A percentile compares a stretch with the other conserved stretches of the same genome.
phyloP scores from a whole-genome alignment of 2,797 vertebrate genomes.

The Sebastes minor region DNA sequence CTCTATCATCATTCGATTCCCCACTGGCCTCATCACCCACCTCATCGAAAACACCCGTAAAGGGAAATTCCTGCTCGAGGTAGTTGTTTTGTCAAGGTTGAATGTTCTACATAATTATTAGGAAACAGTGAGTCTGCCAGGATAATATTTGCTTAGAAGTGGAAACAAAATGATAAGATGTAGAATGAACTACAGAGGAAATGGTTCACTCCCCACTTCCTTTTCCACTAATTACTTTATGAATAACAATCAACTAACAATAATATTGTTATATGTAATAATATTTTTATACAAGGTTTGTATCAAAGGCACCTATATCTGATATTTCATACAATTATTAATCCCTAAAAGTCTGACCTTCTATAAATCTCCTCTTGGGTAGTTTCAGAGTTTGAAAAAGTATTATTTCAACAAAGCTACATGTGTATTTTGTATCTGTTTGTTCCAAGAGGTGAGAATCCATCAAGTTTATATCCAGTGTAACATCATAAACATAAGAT shows the following conservation, averaged over 20 bases:
- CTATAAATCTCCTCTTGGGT: background rate
- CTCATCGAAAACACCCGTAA: slow-evolving; percentile 81
- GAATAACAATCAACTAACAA: background rate
- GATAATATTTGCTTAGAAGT: background rate
- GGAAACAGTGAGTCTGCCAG: background rate
- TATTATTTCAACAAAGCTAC: background rate
- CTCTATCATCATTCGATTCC: slow-evolving; percentile 85
- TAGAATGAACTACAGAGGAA: background rate
- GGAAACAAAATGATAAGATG: background rate
- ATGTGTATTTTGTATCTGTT: background rate
- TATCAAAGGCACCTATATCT: background rate
- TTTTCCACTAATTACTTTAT: background rate
- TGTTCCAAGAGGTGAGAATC: background rate
- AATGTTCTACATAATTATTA: background rate
- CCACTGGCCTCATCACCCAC: slow-evolving; percentile 85
- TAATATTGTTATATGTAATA: background rate
- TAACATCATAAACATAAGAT: background rate
- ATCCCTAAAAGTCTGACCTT: background rate
- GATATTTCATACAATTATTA: background rate
- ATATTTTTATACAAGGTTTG: background rate
- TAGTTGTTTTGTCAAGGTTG: slow-evolving; percentile 44
- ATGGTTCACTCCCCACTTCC: background rate
- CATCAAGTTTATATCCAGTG: background rate
- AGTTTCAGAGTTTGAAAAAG: background rate
- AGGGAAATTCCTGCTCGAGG: slow-evolving; percentile 88